phyloP scores from a whole-genome alignment of 2,888 invertebrate species.

The Antitype chi region DNA sequence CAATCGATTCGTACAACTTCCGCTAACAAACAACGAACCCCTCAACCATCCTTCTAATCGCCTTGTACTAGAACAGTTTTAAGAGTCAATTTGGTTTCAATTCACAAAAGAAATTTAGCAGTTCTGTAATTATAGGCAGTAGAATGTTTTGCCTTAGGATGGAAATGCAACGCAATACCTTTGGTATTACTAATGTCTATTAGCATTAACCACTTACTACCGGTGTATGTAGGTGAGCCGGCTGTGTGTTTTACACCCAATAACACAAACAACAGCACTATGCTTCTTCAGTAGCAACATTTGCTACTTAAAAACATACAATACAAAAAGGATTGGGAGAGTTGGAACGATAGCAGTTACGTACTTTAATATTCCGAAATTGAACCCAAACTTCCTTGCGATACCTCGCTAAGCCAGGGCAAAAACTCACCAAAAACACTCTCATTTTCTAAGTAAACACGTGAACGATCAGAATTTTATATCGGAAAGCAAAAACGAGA shows the following conservation, averaged over 20 bases:
- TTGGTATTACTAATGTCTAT: neutral
- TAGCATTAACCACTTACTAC: neutral
- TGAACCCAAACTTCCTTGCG: slow-evolving; percentile 20
- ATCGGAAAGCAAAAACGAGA: slow-evolving; percentile 57
- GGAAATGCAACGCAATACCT: no score
- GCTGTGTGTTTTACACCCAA: neutral
- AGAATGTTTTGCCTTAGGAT: neutral
- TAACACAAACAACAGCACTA: neutral
- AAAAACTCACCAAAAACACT: slow-evolving; percentile 45
- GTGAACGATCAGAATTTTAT: slow-evolving; percentile 61
- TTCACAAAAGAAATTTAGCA: slow-evolving; percentile 7
- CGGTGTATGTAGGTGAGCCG: neutral
- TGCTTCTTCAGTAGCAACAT: neutral
- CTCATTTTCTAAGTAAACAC: slow-evolving; percentile 61
- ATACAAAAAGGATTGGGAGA: neutral
- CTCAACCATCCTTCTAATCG: slow-evolving; percentile 19
- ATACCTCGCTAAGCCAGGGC: slow-evolving; percentile 28
- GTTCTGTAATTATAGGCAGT: neutral
- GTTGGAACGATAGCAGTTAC: neutral
- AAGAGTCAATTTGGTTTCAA: slow-evolving; percentile 24
- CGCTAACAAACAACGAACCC: slow-evolving; percentile 32
- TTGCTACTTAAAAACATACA: neutral
- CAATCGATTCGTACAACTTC: slow-evolving; percentile 50
- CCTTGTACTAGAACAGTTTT: neutral
- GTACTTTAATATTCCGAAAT: slow-evolving; percentile 14